A percentile compares a stretch with the other conserved stretches of the same genome.
These are phyloP conservation scores for Eleginops maclovinus DNA, from an alignment of 2,113 vertebrate genomes.

Conservation along the genomic window DNA sequence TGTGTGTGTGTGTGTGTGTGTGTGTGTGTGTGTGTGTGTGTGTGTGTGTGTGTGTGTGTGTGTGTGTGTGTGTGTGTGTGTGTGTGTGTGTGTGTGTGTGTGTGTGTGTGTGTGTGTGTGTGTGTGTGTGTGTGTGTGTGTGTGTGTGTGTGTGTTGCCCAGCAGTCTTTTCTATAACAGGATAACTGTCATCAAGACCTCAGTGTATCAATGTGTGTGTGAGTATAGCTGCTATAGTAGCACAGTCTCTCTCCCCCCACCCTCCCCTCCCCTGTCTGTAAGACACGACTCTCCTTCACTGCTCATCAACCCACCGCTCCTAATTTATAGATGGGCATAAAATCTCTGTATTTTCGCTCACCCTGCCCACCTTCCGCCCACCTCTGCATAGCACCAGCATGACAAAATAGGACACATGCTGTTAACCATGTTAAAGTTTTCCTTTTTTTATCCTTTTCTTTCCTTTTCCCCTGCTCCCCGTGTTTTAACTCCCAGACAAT, in stretches of 20 bases:
- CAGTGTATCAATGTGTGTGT: constrained; percentile 57
- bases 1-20: constrained; percentile 49
- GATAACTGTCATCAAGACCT: constrained; percentile 76
- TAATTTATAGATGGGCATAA: constrained; percentile 84
- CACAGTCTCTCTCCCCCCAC: constrained; percentile 32
- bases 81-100: constrained; percentile 45
- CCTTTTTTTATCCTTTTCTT: constrained; percentile 24
- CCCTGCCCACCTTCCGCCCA: constrained; percentile 63
- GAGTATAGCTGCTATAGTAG: constrained; percentile 50
- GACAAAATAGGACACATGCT: constrained; percentile 82
- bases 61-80: constrained; percentile 48
- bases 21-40: constrained; percentile 32
- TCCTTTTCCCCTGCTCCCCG: constrained; percentile 1
- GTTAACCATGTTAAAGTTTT: constrained; percentile 77
- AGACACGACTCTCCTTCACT: constrained; percentile 82
- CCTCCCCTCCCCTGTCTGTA: constrained; percentile 43
- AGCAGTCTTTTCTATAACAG: constrained; percentile 68
- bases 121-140: constrained; percentile 54
- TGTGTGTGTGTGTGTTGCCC: constrained; percentile 39
- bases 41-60: constrained; percentile 45
- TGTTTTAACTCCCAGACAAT: constrained; percentile 30
- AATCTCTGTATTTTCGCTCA: constrained; percentile 74
- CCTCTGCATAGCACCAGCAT: constrained; percentile 67
- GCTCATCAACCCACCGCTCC: constrained; percentile 80
- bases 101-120: constrained; percentile 32